Base-by-base conservation (phyloP, 2,113 vertebrate genomes). In the Grus americana region DNA sequence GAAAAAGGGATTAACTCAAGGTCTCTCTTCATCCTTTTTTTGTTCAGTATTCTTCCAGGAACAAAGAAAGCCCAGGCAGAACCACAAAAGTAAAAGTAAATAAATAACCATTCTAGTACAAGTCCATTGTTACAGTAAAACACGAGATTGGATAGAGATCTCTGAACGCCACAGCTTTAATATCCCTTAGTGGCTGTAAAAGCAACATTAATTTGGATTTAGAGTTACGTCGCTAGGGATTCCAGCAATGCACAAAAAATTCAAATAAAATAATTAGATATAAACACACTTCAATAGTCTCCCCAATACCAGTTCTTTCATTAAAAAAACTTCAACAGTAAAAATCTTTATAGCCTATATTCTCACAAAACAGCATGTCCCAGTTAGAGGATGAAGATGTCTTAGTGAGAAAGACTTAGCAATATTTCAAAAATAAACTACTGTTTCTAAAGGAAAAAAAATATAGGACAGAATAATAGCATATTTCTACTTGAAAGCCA, bases 21-120 rank as follows among this genome's bases (percentile, higher is more conserved):
- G 12, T 85, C 34, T 78, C 47, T 30, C 59, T 57, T 24, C 21
- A 10, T 12, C 40, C 19, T 74, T 70, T 73, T 59, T 86, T 74
- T 61, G 10, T 36, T 82, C 40, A 8, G 2, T 54, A 12, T 32
- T 93, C 70, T 85, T 79, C 32, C 58, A 65, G 55, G 61, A 92
- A 91, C n/a, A 87, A 96, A 95, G 63, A 29, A 76, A 86, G 54
- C 40, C 57, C 73, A 87, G 40, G 36, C 66, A 91, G 36, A 72
- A 61, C 7, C 27, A 68, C 36, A 36, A 29, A 81, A 94, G 73
- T 67, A 52, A 42, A 66, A 86, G 91, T 86, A 92, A 95, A 94
- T 88, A 94, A 91, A 79, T 90, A 94, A 95, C 57, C 40, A 76
- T 30, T 32, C 66, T 52, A 61, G 26, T 46, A 61, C 23, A 79